These are phyloP conservation scores for Erynnis tages DNA, from an alignment of 2,888 invertebrate species.

Conservation along the genomic window DNA sequence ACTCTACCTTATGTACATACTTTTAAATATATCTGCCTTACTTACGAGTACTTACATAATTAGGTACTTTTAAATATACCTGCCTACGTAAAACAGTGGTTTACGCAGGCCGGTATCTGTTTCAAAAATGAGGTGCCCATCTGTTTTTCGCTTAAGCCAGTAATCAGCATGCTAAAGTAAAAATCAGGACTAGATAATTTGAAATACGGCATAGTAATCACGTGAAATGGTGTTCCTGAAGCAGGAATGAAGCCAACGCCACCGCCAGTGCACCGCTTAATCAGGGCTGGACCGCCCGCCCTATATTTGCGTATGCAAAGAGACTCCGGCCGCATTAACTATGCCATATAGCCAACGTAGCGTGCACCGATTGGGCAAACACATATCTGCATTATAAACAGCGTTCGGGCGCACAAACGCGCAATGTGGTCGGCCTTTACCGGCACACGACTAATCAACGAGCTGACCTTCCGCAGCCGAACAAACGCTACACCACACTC, in stretches of 20 bases:
- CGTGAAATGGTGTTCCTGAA: slow-evolving; percentile 58
- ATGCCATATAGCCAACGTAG: slow-evolving; percentile 81
- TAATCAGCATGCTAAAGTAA: slow-evolving; percentile 8
- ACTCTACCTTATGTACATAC: too few species aligned
- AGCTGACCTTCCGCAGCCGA: slow-evolving; percentile 74
- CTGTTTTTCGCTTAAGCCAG: neutral
- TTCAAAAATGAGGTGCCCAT: neutral
- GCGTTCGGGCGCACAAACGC: slow-evolving; percentile 78
- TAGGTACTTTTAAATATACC: too few species aligned
- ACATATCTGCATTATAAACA: slow-evolving; percentile 83
- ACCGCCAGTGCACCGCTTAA: slow-evolving; percentile 74
- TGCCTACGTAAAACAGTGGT: too few species aligned
- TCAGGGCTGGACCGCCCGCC: slow-evolving; percentile 76
- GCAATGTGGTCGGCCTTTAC: slow-evolving; percentile 79
- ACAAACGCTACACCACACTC: slow-evolving; percentile 62
- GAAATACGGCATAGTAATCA: slow-evolving; percentile 54
- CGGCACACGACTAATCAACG: slow-evolving; percentile 79
- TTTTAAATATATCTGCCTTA: too few species aligned
- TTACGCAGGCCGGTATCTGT: neutral
- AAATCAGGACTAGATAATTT: slow-evolving; percentile 26
- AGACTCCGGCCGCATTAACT: slow-evolving; percentile 79
- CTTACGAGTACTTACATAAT: too few species aligned
- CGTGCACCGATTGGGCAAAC: slow-evolving; percentile 81
- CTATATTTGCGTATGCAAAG: slow-evolving; percentile 83
- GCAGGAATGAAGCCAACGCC: slow-evolving; percentile 67